These are phyloP conservation scores for Archaeoteleia sp. DNA, from an alignment of 2,888 invertebrate species.

Conservation along the genomic window DNA sequence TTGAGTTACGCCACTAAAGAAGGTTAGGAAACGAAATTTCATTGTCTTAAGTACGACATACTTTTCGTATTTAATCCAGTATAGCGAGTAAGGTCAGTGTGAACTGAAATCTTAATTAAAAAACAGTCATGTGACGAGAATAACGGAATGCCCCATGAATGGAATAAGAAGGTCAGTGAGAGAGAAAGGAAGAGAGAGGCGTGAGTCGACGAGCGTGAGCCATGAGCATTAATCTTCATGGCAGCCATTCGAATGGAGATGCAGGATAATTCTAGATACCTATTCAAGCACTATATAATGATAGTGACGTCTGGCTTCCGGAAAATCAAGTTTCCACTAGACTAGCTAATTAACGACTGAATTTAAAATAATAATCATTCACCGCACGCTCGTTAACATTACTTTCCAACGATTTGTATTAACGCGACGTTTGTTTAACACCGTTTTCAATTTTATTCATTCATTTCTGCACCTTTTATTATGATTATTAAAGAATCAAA, in stretches of 20 bases:
- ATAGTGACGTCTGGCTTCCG: constrained; percentile 1
- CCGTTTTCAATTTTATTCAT: no score
- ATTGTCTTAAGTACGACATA: no score
- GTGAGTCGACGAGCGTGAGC: constrained; percentile 40
- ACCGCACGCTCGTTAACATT: no score
- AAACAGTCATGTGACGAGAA: constrained; percentile 45
- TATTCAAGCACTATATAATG: constrained; percentile 7
- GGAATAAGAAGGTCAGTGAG: constrained; percentile 45
- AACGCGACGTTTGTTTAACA: no score
- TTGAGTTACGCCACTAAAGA: no score
- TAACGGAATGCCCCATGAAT: constrained; percentile 50
- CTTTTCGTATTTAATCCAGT: constrained; percentile 32
- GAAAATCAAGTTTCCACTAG: constrained; percentile 7
- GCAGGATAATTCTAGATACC: constrained; percentile 33
- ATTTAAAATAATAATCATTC: no score
- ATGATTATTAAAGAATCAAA: no score
- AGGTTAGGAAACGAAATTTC: no score
- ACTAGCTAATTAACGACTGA: not conserved
- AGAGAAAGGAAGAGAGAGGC: constrained; percentile 43
- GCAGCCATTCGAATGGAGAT: constrained; percentile 30
- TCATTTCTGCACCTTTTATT: no score
- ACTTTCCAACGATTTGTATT: no score
- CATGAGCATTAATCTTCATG: constrained; percentile 43
- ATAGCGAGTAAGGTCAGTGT: constrained; percentile 47
- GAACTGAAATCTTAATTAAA: constrained; percentile 45